phyloP scores from a whole-genome alignment of 1,140 invertebrate species.

The Bemisia tabaci region DNA sequence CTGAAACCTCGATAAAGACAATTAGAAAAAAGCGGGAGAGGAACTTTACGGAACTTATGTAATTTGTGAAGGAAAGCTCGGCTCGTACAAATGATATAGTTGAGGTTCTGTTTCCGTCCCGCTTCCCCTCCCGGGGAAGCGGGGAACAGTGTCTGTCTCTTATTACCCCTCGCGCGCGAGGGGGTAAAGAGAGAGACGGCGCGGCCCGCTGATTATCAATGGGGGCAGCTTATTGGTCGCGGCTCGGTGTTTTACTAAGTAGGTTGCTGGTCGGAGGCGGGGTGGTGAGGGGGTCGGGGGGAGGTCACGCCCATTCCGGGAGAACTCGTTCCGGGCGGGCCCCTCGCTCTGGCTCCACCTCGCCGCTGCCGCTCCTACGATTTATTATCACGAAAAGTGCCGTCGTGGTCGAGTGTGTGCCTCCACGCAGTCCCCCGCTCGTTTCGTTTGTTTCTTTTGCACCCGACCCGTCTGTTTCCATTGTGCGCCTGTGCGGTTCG shows the following conservation, averaged over 20 bases:
- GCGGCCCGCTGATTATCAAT: background rate
- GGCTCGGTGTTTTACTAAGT: background rate
- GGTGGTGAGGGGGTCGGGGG: no score
- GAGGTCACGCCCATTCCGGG: background rate
- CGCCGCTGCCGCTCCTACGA: background rate
- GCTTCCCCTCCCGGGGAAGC: background rate
- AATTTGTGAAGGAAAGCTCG: background rate
- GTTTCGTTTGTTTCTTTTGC: background rate
- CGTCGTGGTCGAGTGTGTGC: background rate
- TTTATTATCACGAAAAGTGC: background rate
- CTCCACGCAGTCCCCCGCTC: background rate
- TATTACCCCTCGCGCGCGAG: background rate
- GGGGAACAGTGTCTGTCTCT: background rate
- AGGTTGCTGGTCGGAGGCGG: no score
- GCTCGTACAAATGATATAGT: background rate
- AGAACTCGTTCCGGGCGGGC: background rate
- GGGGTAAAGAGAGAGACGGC: background rate
- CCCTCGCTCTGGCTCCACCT: background rate
- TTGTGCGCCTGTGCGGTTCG: background rate
- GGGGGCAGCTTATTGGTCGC: background rate
- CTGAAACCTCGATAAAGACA: background rate
- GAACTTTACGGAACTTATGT: background rate
- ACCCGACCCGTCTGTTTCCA: background rate
- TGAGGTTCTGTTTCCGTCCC: background rate
- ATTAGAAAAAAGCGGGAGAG: background rate